Evolutionary conservation across 1,140 invertebrate genomes (phyloP).

Genomic region (Diorhabda sublineata): DNA sequence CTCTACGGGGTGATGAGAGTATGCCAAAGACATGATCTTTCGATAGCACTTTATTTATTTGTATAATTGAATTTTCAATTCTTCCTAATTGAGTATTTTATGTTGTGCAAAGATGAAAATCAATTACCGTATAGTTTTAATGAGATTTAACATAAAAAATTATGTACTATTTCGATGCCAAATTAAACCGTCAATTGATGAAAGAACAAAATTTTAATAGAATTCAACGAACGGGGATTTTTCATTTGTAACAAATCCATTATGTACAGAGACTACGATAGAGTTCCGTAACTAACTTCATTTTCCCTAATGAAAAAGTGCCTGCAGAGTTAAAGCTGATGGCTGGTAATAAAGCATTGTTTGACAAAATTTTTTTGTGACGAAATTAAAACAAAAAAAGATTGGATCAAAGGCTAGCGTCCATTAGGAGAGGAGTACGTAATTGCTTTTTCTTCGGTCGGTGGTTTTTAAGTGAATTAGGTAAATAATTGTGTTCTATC

Average conservation of each 20-base stretch:
- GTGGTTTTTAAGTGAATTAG: conserved; percentile 14
- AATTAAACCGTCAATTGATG: background rate
- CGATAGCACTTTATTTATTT: too few species aligned
- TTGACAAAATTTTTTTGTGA: conserved; percentile 8
- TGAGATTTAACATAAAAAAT: too few species aligned
- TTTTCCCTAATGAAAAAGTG: conserved; percentile 13
- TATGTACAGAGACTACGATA: background rate
- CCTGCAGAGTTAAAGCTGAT: background rate
- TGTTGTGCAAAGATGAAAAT: too few species aligned
- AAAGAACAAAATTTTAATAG: background rate
- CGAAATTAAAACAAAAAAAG: conserved; percentile 9
- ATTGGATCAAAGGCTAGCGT: background rate
- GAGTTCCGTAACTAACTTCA: conserved; percentile 8
- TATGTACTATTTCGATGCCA: too few species aligned
- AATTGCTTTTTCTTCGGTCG: conserved; percentile 13
- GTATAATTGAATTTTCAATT: too few species aligned
- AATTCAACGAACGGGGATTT: conserved; percentile 5
- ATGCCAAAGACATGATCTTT: too few species aligned
- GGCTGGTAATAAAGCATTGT: conserved; percentile 11
- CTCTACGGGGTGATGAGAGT: background rate
- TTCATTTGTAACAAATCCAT: conserved; percentile 9
- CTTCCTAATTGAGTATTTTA: too few species aligned
- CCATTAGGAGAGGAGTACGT: conserved; percentile 10
- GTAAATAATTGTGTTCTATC: conserved; percentile 11
- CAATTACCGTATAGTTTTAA: too few species aligned